phyloP scores from a whole-genome alignment of 2,113 vertebrate genomes.

The Lepus americanus region DNA sequence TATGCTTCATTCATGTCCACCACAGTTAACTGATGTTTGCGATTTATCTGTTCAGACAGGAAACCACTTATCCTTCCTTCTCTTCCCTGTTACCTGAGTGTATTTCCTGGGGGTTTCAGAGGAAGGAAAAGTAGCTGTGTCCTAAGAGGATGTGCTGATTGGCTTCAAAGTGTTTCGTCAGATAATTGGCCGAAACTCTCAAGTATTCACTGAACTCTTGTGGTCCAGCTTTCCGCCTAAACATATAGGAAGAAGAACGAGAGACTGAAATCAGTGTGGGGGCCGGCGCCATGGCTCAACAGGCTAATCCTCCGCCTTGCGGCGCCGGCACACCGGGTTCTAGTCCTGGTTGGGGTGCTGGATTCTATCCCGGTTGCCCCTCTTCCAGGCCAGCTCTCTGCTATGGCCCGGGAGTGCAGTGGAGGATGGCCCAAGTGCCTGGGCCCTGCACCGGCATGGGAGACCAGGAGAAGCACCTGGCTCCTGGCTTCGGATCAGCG shows the following conservation, averaged over 20 bases:
- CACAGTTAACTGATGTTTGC: background rate
- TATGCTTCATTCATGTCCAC: background rate
- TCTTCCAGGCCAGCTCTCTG: too few species aligned
- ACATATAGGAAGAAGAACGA: background rate
- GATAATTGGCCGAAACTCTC: background rate
- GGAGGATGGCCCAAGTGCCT: too few species aligned
- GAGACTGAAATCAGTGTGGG: conserved; percentile 10
- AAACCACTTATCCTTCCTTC: conserved; percentile 14
- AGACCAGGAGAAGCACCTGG: too few species aligned
- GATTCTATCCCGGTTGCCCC: too few species aligned
- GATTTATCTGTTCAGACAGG: background rate
- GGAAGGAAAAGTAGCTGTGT: conserved; percentile 34
- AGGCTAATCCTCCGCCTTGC: too few species aligned
- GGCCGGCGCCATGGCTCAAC: too few species aligned
- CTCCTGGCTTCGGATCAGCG: too few species aligned
- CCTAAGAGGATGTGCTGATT: background rate
- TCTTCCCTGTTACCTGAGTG: background rate
- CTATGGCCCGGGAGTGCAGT: too few species aligned
- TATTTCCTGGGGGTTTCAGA: conserved; percentile 24
- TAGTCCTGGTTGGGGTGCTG: too few species aligned
- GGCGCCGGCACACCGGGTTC: too few species aligned
- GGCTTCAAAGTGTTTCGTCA: background rate
- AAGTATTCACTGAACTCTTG: background rate
- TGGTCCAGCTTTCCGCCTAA: conserved; percentile 13
- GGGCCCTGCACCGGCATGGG: too few species aligned